Conservation (phyloP, 30 jellyfish, hydroid and myxozoan genomes). For the Morbakka virulenta region DNA sequence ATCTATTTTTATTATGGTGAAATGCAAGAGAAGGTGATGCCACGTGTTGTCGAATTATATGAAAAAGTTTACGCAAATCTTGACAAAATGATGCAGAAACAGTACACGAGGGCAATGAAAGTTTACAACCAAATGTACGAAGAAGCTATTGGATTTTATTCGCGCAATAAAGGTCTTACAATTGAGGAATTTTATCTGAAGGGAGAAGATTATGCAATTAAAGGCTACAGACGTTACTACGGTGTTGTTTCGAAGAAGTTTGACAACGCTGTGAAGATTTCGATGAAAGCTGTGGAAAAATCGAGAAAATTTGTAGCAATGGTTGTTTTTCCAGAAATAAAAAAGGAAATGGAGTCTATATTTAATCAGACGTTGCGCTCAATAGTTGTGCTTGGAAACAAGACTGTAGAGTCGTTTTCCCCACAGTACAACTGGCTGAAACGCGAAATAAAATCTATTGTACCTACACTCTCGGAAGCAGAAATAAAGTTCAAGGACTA, state of each 20-base stretch:
- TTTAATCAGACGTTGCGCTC: conserved; percentile 93
- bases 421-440: conserved; percentile 83
- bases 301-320: conserved; percentile 38
- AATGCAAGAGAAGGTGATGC: conserved; percentile 15
- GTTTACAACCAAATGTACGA: conserved; percentile 34
- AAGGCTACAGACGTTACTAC: conserved; percentile 15
- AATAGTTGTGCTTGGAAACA: conserved; percentile 78
- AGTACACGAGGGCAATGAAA: conserved; percentile 1
- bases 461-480: background rate
- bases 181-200: conserved; percentile 72
- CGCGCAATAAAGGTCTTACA: conserved; percentile 68
- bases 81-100: conserved; percentile 3
- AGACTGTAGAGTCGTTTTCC: conserved; percentile 77
- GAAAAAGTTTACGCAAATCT: background rate
- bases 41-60: conserved; percentile 29
- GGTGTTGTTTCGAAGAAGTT: conserved; percentile 15
- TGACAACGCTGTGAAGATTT: too few species aligned
- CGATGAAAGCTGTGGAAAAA: too few species aligned
- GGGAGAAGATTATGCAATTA: conserved; percentile 3
- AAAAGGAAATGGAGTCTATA: conserved; percentile 80
- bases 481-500: too few species aligned
- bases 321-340: conserved; percentile 66
- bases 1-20: background rate
- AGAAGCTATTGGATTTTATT: conserved; percentile 29
- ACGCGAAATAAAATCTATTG: background rate